These are phyloP conservation scores for Fissipunctia ypsillon DNA, from an alignment of 2,888 invertebrate genomes.

Conservation along the genomic window DNA sequence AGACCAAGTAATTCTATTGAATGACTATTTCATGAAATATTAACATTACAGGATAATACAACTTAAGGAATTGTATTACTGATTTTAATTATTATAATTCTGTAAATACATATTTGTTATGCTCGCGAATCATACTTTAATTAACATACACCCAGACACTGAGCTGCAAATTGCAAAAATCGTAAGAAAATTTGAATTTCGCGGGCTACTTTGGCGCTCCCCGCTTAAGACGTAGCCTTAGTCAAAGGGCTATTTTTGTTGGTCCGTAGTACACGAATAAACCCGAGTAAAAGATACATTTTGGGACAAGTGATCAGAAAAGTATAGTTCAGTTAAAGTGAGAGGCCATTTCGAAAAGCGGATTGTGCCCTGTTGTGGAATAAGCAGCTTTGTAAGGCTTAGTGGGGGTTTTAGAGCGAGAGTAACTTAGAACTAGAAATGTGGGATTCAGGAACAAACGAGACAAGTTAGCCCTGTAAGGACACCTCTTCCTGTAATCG, in stretches of 20 bases:
- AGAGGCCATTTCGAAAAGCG: not conserved
- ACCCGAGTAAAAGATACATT: not conserved
- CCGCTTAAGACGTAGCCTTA: not conserved
- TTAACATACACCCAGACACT: too few species aligned
- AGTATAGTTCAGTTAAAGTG: not conserved
- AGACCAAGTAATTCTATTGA: too few species aligned
- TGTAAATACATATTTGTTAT: too few species aligned
- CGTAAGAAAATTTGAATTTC: too few species aligned
- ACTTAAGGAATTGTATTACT: too few species aligned
- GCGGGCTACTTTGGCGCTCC: too few species aligned
- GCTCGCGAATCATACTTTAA: too few species aligned
- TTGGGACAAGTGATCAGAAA: too few species aligned
- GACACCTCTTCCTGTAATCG: not conserved
- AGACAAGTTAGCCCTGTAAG: not conserved
- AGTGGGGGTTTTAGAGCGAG: not conserved
- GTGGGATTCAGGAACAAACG: not conserved
- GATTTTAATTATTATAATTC: too few species aligned
- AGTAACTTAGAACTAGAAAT: not conserved
- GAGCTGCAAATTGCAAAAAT: too few species aligned
- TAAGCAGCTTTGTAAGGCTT: not conserved
- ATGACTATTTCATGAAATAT: too few species aligned
- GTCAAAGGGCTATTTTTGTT: not conserved
- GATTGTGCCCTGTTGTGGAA: not conserved
- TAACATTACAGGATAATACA: too few species aligned
- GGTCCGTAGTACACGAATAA: not conserved